Percentiles rank a stretch among this genome's conserved stretches.
phyloP scores from a whole-genome alignment of 2,797 vertebrate species.

The Labroides dimidiatus region DNA sequence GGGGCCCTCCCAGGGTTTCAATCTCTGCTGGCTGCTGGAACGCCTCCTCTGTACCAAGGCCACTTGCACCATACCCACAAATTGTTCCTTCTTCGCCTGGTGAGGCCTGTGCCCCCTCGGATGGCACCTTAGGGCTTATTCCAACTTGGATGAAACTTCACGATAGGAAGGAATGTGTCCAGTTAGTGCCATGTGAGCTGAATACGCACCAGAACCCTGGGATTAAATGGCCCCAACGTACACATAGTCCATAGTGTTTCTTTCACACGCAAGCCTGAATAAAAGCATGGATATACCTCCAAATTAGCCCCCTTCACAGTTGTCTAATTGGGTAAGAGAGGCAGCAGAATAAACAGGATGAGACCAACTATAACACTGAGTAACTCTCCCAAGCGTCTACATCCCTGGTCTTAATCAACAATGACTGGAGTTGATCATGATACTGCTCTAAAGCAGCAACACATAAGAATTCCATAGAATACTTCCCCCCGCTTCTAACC shows the following conservation, averaged over 20 bases:
- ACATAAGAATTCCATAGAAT: constrained; percentile 11
- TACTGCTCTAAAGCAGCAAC: constrained; percentile 20
- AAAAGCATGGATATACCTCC: constrained; percentile 48
- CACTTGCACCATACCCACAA: constrained; percentile 54
- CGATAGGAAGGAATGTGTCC: constrained; percentile 20
- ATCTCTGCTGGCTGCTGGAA: constrained; percentile 53
- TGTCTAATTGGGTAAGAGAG: constrained; percentile 51
- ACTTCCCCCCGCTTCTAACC: constrained; percentile 21
- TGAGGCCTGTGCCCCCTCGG: constrained; percentile 18
- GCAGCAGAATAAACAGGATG: constrained; percentile 72
- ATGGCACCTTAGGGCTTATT: constrained; percentile 36
- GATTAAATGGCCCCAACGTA: constrained; percentile 59
- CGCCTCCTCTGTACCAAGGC: constrained; percentile 58
- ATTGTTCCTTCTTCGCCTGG: constrained; percentile 45
- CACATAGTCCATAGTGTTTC: constrained; percentile 47
- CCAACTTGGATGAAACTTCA: constrained; percentile 46
- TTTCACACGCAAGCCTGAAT: constrained; percentile 61
- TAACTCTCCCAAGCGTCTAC: constrained; percentile 55
- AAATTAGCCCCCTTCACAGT: constrained; percentile 55
- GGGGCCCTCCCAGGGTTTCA: constrained; percentile 72
- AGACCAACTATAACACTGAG: constrained; percentile 62
- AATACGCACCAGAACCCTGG: constrained; percentile 40
- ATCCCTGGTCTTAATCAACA: constrained; percentile 59
- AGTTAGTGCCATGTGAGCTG: constrained; percentile 33
- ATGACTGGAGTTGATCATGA: constrained; percentile 67